Base-by-base conservation (phyloP, 2,113 vertebrate species). In the Myotis lucifugus region DNA sequence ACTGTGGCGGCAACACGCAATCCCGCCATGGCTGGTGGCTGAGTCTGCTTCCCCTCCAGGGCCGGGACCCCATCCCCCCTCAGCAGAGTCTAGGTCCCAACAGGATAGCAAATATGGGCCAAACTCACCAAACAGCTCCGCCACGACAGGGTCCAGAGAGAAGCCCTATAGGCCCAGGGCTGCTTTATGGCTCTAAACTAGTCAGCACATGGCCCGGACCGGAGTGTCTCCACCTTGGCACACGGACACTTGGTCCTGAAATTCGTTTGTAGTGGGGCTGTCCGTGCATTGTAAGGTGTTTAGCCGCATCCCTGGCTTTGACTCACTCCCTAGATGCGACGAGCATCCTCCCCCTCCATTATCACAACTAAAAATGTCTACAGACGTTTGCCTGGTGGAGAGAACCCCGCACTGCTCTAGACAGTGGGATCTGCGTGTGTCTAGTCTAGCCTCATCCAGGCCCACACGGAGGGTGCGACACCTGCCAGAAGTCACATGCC, bases 1-100 rank as follows among this genome's bases (percentile, higher is more conserved):
- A 0, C 37, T 1, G 10, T 3, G 12, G 50, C 1, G 19, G 18
- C 6, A 2, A n/a, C 1, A 19, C 1, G 0, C 9, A 0, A 15
- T 1, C 46, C 59, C 3, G 1, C 21, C 10, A 2, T 2, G 11
- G 32, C 64, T 40, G 27, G 19, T 2, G 8, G 48, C 46, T 1
- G 10, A 15, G 1, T 40, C 76, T 5, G 21, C 14, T 37, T 3
- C 19, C 13, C 27, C 8, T 5, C 73, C 34, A 37, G 14, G 40
- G 46, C 21, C 18, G 42, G 66, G 29, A 19, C 42, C n/a, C 83
- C 32, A 4, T 6, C 25, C 50, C 14, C 8, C 77, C 48, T 32
- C 27, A 25, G 54, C 59, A 40, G 79, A 37, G 27, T 11, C 32
- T 1, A 9, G 32, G 25, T 48, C 17, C 48, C 1, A 21, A 3